Conservation (phyloP, 2,113 vertebrate genomes). For the Oenanthe melanoleuca region DNA sequence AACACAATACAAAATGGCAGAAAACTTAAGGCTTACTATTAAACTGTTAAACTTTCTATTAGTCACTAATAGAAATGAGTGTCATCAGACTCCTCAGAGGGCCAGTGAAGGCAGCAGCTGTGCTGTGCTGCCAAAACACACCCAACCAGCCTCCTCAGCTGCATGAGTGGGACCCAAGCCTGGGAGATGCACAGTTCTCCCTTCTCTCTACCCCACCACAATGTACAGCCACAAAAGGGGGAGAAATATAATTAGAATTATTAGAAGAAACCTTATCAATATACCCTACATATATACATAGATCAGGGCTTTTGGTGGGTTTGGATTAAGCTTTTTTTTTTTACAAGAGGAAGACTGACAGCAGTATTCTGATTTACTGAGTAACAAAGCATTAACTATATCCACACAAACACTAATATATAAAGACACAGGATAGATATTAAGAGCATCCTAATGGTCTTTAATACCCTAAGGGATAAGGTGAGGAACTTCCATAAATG, state of each 20-base stretch:
- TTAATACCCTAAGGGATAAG: neutral
- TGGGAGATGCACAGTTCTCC: neutral
- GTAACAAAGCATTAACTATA: neutral
- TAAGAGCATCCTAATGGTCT: neutral
- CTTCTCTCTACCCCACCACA: neutral
- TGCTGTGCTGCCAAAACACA: neutral
- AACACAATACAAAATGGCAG: neutral
- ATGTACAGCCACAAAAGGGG: neutral
- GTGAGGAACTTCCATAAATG: neutral
- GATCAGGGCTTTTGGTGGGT: neutral
- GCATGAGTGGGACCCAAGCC: neutral
- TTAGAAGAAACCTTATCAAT: neutral
- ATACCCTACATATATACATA: neutral
- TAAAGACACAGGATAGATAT: neutral
- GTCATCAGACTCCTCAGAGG: neutral
- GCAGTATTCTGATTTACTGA: neutral
- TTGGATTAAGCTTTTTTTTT: neutral
- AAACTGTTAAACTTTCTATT: neutral
- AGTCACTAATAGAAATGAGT: neutral
- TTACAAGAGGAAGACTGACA: neutral
- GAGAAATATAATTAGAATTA: neutral
- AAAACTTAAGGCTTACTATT: neutral
- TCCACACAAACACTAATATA: neutral
- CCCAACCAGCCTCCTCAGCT: accelerated
- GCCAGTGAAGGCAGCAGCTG: neutral